Base-by-base conservation (phyloP, 2,888 invertebrate species). In the Dynastes hyllus region DNA sequence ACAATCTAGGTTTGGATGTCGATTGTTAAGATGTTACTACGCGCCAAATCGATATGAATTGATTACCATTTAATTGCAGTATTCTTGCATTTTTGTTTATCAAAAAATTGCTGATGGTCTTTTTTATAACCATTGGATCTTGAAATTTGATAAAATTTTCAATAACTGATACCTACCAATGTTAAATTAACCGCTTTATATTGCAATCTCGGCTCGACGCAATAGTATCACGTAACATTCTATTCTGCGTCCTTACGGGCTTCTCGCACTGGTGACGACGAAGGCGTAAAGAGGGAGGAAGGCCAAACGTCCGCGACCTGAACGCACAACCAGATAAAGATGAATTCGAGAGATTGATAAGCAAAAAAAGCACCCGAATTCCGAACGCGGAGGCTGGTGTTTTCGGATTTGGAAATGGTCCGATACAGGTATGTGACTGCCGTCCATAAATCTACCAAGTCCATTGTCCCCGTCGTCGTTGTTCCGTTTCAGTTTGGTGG, bases 361-460 rank as follows among this genome's bases (percentile, higher is more conserved):
- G 63, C 51, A 78, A 69, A 77, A 76, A 77, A 77, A 76, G 76
- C 69, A 67, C 67, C 75, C 76, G 79, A 79, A 79, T 79, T 76
- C 79, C 79, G 53, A 76, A 67, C 76, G 75, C 67, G 67, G 77
- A 80, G 81, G 81, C 78, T 78, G 81, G 80, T 81, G 82, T 83
- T 81, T 84, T 83, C 84, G 79, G 82, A 84, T 84, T 84, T 84
- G 84, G 84, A 83, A 83, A 83, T 83, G 83, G 83, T 78, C 83
- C 82, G 84, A 84, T 84, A 82, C 83, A 84, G 84, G 84, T 84
- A 84, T 84, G 84, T 82, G 84, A 81, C 84, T 83, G 82, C 82
- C 81, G 79, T 80, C 83, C 81, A 84, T 84, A 84, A 84, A 84
- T 84, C 81, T 83, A 82, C 79, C 63, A 78, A 81, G 82, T 81